Evolutionary conservation across 1,140 invertebrate species (phyloP).

Genomic region (Lasioglossum albipes): DNA sequence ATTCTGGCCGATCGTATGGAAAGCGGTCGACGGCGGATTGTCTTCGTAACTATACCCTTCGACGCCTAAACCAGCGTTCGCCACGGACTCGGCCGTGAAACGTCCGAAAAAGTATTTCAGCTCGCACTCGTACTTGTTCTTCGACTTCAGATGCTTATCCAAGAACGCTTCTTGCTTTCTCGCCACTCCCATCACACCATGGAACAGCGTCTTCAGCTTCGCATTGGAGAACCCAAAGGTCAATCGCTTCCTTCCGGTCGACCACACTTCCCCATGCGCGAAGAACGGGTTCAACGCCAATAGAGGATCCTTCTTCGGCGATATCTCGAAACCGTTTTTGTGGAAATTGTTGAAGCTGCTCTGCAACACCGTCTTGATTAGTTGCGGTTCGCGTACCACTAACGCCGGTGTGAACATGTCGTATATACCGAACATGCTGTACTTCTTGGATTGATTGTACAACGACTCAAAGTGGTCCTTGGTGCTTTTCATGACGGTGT

Average conservation of each 20-base stretch:
- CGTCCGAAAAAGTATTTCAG: conserved; percentile 70
- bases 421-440: conserved; percentile 68
- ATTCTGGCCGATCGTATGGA: conserved; percentile 50
- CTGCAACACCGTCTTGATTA: conserved; percentile 67
- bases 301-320: conserved; percentile 47
- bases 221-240: conserved; percentile 48
- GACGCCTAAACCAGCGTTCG: conserved; percentile 78
- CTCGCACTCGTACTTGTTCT: conserved; percentile 57
- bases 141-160: conserved; percentile 20
- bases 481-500: conserved; percentile 37
- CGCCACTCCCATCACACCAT: conserved; percentile 26
- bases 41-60: conserved; percentile 60
- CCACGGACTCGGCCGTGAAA: conserved; percentile 80
- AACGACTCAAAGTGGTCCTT: conserved; percentile 25
- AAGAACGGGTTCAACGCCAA: conserved; percentile 69
- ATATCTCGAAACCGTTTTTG: conserved; percentile 40
- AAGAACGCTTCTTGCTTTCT: conserved; percentile 50
- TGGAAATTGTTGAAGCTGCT: conserved; percentile 69
- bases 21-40: conserved; percentile 5
- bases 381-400: conserved; percentile 67
- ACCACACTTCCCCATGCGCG: conserved; percentile 58
- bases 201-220: conserved; percentile 50
- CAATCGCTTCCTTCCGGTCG: conserved; percentile 29
- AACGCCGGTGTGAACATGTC: conserved; percentile 56
- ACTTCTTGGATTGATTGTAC: conserved; percentile 40